These are phyloP conservation scores for Argyrosomus japonicus DNA, from an alignment of 2,113 vertebrate genomes.

Conservation along the genomic window DNA sequence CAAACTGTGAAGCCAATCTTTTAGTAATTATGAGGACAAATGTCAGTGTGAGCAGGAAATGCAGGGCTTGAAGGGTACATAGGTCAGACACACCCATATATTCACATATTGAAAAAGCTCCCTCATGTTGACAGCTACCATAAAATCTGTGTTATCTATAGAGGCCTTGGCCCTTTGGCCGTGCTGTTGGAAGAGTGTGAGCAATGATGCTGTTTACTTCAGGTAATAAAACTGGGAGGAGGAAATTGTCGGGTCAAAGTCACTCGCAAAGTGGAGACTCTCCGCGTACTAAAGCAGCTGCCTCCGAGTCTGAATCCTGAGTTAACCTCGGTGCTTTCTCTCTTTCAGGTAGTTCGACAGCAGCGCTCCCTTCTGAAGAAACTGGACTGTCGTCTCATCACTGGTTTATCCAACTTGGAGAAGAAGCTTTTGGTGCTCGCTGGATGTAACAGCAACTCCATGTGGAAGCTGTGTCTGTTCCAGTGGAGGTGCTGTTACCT, in stretches of 20 bases:
- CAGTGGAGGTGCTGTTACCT: slow-evolving; percentile 88
- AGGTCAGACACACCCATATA: slow-evolving; percentile 80
- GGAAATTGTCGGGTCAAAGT: slow-evolving; percentile 82
- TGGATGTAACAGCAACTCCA: slow-evolving; percentile 90
- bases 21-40: slow-evolving; percentile 38
- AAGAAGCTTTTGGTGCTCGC: slow-evolving; percentile 67
- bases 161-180: slow-evolving; percentile 82
- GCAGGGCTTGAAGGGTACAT: slow-evolving; percentile 51
- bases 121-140: slow-evolving; percentile 80
- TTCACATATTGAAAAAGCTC: slow-evolving; percentile 66
- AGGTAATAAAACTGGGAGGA: slow-evolving; percentile 82
- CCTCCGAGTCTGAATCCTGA: slow-evolving; percentile 34
- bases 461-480: slow-evolving; percentile 84
- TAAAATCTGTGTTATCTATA: slow-evolving; percentile 84
- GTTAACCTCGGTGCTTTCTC: slow-evolving; percentile 32
- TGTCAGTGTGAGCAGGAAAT: slow-evolving; percentile 59
- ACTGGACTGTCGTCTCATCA: background rate
- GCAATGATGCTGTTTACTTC: slow-evolving; percentile 75
- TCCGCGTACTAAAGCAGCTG: slow-evolving; percentile 54
- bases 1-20: background rate
- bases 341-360: background rate
- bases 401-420: slow-evolving; percentile 17
- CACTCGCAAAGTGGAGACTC: slow-evolving; percentile 51
- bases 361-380: background rate
- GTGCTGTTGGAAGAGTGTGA: slow-evolving; percentile 63